Evolutionary conservation across 2,797 vertebrate genomes (phyloP).

Genomic region (Pseudochirops cupreus): DNA sequence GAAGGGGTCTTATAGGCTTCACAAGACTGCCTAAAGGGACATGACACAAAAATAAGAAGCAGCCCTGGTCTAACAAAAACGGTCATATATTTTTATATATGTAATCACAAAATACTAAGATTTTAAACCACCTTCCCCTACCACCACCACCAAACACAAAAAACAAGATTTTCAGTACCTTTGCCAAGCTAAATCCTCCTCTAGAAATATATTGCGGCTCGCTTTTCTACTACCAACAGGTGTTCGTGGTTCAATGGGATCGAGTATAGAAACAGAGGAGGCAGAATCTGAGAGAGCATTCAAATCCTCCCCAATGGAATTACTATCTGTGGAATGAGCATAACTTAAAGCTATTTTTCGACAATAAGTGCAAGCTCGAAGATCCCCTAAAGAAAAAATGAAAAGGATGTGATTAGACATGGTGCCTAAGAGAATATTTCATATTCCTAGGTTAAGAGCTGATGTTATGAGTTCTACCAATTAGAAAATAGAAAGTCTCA

Average conservation of each 20-base stretch:
- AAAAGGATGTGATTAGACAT: constrained; percentile 36
- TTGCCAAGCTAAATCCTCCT: constrained; percentile 98
- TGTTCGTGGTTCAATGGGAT: constrained; percentile 95
- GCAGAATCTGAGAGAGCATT: constrained; percentile 94
- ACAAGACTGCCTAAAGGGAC: not conserved
- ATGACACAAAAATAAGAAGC: not conserved
- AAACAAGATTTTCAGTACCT: constrained; percentile 86
- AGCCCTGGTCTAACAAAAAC: not conserved
- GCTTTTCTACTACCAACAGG: constrained; percentile 96
- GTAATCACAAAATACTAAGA: not conserved
- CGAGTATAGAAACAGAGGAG: constrained; percentile 91
- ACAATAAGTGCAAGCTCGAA: constrained; percentile 97
- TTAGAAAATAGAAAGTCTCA: not conserved
- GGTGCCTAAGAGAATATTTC: constrained; percentile 56
- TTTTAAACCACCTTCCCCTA: not conserved
- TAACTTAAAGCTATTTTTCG: constrained; percentile 98
- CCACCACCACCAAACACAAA: not conserved
- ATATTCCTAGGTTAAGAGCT: constrained; percentile 51
- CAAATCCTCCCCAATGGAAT: constrained; percentile 96
- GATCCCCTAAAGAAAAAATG: constrained; percentile 89
- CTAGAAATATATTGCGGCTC: constrained; percentile 98
- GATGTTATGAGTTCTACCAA: constrained; percentile 11
- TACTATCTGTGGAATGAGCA: constrained; percentile 95
- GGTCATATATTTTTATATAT: not conserved
- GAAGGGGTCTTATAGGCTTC: not conserved